Evolutionary conservation across 37 sponge, comb jelly and placozoan species (phyloP), one percentile per base, ranked within the genome.

Genomic region (Cliona cf. orientalis): DNA sequence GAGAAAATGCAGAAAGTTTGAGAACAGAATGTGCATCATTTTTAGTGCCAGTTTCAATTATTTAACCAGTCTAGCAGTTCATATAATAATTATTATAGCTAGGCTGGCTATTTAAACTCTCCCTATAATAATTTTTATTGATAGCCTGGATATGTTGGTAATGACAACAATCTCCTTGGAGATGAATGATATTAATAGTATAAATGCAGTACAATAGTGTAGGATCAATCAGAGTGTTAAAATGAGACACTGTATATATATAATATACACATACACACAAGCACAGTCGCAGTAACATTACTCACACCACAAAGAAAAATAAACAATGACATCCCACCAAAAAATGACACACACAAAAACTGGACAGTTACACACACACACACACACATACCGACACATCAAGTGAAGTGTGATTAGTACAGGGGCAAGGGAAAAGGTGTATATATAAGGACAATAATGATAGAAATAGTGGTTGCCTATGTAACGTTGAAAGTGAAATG

Each of bases 401-500:
- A 11, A 49, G 55, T 11, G 55, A 17, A 11, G 55, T n/a, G n/a
- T n/a, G n/a, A n/a, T n/a, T n/a, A n/a, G 17, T 49, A 17, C 11
- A 11, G 17, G 55, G 55, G 55, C 14, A 49, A 17, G 55, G 55
- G 55, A 17, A 17, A 17, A 49, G 55, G 55, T 49, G 17, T 49
- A 19, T 49, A 49, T 17, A 17, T 11, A 17, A 49, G 14, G 55
- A 49, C 14, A 49, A 49, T 49, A 49, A 49, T 49, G 55, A 49
- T 19, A 49, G 14, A 49, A 49, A 49, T 19, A 49, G 17, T 11
- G 11, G 17, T 49, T 19, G 17, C 11, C 42, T 79, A 79, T 22
- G 7, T 49, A 9, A 79, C 53, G 46, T 66, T 46, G 55, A 79
- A 79, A 1, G 79, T 44, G 38, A 79, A n/a, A 29, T 79, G 65